Evolutionary conservation across 1,140 invertebrate species (phyloP), one percentile per base, ranked within the genome.

Genomic region (Cecropterus lyciades): DNA sequence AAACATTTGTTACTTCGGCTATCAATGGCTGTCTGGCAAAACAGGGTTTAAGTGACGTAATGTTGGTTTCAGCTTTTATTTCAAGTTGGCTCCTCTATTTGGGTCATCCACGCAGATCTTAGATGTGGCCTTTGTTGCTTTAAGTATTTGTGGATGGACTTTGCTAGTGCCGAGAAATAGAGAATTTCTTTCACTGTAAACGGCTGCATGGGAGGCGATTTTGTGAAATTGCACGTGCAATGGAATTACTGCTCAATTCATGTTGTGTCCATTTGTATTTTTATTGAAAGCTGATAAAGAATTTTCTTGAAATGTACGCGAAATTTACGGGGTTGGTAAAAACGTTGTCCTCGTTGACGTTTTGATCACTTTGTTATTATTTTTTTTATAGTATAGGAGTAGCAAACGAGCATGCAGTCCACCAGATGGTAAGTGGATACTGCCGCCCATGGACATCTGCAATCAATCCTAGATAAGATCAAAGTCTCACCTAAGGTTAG

Each of bases 141-240:
- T 40, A 62, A 62, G 59, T 62, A 62, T 62, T 62, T 62, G 59
- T 16, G n/a, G 59, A 62, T 62, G 59, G 59, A 51, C 46, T 62
- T 51, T 51, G 30, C 57, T 49, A 40, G 57, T 48, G 15, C 57
- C 10, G 24, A n/a, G 20, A 17, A 49, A 20, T 45, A 13, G 14
- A 37, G 45, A 49, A 60, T 37, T 48, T 62, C 45, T 62, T 62
- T 62, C 49, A 11, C 57, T 62, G 49, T 62, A 62, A 60, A 33
- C 45, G 9, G 57, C 57, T 62, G 20, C 15, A 17, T 48, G 33
- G 37, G 27, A 37, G 30, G 45, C 43, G 27, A 49, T 49, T 48
- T 49, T 57, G 55, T 57, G 20, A 43, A 43, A 57, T 57, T 57
- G 17, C 42, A 57, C 55, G 55, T 57, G 55, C 37, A 57, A 57